Conservation (phyloP, 2,888 invertebrate species). For the Stratiomys singularior region DNA sequence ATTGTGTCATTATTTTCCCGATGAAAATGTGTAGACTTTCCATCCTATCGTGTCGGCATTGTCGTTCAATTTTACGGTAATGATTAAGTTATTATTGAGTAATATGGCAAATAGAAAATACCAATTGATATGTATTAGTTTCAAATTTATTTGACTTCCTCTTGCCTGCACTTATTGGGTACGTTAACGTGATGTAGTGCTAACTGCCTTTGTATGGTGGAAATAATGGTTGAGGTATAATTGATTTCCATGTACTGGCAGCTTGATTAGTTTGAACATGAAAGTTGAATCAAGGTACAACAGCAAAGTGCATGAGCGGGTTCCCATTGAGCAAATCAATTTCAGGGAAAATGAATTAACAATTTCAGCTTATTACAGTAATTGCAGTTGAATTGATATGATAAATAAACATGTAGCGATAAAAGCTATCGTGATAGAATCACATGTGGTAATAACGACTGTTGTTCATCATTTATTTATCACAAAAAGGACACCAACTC, state of each 20-base stretch:
- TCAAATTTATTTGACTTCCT: background rate
- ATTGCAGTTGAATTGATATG: too few relatives aligned
- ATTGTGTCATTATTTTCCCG: conserved; percentile 40
- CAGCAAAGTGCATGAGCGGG: too few relatives aligned
- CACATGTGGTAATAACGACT: too few relatives aligned
- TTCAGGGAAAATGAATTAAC: too few relatives aligned
- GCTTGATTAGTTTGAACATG: background rate
- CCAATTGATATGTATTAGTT: background rate
- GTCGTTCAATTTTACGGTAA: conserved; percentile 20
- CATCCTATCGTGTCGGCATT: background rate
- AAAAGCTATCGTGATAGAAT: too few relatives aligned
- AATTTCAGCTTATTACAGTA: too few relatives aligned
- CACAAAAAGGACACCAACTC: too few relatives aligned
- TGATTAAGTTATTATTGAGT: conserved; percentile 33
- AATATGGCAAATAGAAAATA: background rate
- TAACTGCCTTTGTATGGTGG: too few relatives aligned
- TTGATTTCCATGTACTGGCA: background rate
- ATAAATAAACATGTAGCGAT: too few relatives aligned
- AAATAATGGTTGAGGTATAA: background rate
- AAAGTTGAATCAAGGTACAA: background rate
- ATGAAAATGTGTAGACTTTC: conserved; percentile 35
- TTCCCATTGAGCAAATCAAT: too few relatives aligned
- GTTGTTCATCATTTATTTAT: too few relatives aligned
- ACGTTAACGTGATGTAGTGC: too few relatives aligned
- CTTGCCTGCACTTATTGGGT: background rate